Base-by-base conservation (phyloP, 2,888 invertebrate genomes). In the Hipparchia sbordonii region DNA sequence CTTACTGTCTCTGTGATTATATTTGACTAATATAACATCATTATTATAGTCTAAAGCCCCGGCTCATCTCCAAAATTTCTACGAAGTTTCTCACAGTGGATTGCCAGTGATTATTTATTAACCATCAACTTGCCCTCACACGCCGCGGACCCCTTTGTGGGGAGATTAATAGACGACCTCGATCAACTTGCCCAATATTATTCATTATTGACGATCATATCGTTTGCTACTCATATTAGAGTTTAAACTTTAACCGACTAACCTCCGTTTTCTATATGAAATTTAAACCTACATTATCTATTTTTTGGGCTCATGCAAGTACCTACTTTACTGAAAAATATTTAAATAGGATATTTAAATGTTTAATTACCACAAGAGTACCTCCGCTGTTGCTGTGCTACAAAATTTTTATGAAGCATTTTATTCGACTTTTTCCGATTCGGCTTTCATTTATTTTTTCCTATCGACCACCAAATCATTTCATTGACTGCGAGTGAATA, bases 81-180 rank as follows among this genome's bases (percentile, higher is more conserved):
- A 10, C 62, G 74, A 79, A 80, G 79, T 79, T 81, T 74, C 48
- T 74, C 70, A 81, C 79, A 84, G 83, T 82, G 81, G 81, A 79
- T 75, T 76, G 77, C 59, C 79, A 78, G 78, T 77, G 78, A 80
- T 85, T 82, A 85, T 87, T 87, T 86, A 84, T 88, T 85, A 85
- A 83, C 79, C 80, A 77, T 78, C 76, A 79, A 82, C 80, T 82
- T 83, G 80, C 77, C 79, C 46, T 54, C 67, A 63, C 23, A 63
- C 66, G 56, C 60, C 57, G 45, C 74, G 13, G 46, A n/a, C 39
- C 63, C 67, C 73, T 72, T 71, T 72, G 66, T 70, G 56, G 45
- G 68, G 57, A 73, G 76, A 74, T 76, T 76, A 76, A 74, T 76
- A 73, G 59, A 59, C 69, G 68, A 46, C n/a, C 39, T 52, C 72